Evolutionary conservation across 1,140 invertebrate species (phyloP).

Genomic region (Drosophila pseudoananassae): DNA sequence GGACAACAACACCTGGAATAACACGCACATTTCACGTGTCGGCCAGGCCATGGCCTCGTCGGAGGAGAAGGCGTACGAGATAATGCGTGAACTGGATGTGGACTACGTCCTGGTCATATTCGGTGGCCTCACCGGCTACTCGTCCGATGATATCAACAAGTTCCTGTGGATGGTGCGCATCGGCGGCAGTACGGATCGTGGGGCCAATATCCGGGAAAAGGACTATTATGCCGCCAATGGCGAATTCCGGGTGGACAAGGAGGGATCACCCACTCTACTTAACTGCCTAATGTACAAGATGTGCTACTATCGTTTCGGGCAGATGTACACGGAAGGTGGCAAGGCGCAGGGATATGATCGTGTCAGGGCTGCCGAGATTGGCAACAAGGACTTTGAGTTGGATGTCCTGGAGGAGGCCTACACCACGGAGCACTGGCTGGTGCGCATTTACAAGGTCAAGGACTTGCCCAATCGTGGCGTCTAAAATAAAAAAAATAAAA

Average conservation of each 20-base stretch:
- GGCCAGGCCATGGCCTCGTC: slow-evolving; percentile 98
- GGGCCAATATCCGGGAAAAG: slow-evolving; percentile 96
- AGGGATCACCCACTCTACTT: slow-evolving; percentile 93
- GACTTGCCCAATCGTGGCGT: slow-evolving; percentile 93
- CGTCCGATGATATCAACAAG: slow-evolving; percentile 99
- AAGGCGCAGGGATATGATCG: slow-evolving; percentile 95
- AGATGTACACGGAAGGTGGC: slow-evolving; percentile 97
- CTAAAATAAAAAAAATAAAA: slow-evolving; percentile 65
- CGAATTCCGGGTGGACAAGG: slow-evolving; percentile 96
- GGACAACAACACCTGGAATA: slow-evolving; percentile 99
- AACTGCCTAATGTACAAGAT: slow-evolving; percentile 99
- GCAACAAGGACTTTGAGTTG: slow-evolving; percentile 97
- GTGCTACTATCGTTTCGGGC: slow-evolving; percentile 97
- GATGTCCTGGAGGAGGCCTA: slow-evolving; percentile 97
- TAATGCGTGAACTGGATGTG: slow-evolving; percentile 98
- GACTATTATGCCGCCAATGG: slow-evolving; percentile 98
- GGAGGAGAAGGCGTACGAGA: slow-evolving; percentile 98
- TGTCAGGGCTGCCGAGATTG: slow-evolving; percentile 95
- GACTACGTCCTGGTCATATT: slow-evolving; percentile 99
- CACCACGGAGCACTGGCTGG: slow-evolving; percentile 98
- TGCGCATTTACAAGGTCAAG: slow-evolving; percentile 97
- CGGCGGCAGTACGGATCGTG: slow-evolving; percentile 97
- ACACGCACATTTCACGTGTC: slow-evolving; percentile 98
- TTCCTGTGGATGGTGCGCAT: slow-evolving; percentile 99
- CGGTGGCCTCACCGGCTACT: slow-evolving; percentile 98